Conservation (phyloP, 1,140 invertebrate species). For the Cotesia typhae region DNA sequence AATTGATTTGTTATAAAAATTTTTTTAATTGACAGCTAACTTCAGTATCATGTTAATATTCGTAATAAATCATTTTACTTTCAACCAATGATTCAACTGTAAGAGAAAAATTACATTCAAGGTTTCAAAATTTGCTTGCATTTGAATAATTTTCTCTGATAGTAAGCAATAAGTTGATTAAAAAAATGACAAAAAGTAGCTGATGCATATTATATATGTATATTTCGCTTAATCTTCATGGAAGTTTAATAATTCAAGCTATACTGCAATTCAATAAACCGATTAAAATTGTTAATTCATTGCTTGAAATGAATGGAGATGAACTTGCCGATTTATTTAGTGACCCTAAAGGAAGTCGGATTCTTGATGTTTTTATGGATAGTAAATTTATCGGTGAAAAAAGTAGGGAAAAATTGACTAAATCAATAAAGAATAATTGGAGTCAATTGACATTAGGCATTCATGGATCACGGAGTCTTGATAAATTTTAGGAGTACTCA, state of each 20-base stretch:
- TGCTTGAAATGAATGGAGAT: conserved; percentile 71
- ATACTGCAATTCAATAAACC: conserved; percentile 82
- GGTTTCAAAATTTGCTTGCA: too few relatives aligned
- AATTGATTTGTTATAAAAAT: too few relatives aligned
- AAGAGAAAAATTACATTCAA: too few relatives aligned
- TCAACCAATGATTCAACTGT: too few relatives aligned
- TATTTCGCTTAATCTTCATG: conserved; percentile 74
- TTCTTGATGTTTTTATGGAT: conserved; percentile 80
- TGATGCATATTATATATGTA: too few relatives aligned
- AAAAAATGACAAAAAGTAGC: too few relatives aligned
- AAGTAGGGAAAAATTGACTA: conserved; percentile 77
- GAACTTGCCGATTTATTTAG: conserved; percentile 73
- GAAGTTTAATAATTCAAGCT: conserved; percentile 81
- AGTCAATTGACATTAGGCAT: conserved; percentile 75
- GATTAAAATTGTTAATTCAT: conserved; percentile 72
- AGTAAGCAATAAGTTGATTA: too few relatives aligned
- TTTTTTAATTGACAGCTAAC: too few relatives aligned
- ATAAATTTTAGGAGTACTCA: conserved; percentile 76
- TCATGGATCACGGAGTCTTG: conserved; percentile 82
- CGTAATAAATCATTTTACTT: too few relatives aligned
- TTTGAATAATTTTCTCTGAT: too few relatives aligned
- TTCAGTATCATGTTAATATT: too few relatives aligned
- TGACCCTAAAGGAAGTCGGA: conserved; percentile 83
- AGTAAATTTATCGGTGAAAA: conserved; percentile 81
- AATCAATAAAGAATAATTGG: conserved; percentile 75